Percentiles rank a stretch among this genome's conserved stretches.
Evolutionary conservation across 1,140 invertebrate species (phyloP).

Genomic region (Drosophila sulfurigaster): DNA sequence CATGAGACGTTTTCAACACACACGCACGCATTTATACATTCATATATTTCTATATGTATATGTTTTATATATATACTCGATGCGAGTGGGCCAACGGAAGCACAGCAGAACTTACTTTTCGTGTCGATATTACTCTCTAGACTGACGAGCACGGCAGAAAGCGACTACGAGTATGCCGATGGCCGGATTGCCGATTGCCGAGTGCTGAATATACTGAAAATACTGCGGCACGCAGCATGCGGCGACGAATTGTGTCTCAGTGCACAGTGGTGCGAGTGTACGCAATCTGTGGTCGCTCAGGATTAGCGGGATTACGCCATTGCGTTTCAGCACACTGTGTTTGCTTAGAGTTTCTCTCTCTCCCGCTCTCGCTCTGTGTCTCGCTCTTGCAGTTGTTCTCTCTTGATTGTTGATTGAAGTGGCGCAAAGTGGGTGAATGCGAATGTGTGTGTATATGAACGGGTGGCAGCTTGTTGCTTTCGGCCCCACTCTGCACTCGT

Average conservation of each 20-base stretch:
- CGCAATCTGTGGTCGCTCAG: conserved; percentile 3
- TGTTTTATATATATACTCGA: conserved; percentile 73
- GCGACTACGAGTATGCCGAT: conserved; percentile 70
- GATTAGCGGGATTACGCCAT: not conserved
- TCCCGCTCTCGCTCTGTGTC: not conserved
- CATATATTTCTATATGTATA: conserved; percentile 46
- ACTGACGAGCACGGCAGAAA: conserved; percentile 68
- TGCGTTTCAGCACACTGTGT: conserved; percentile 43
- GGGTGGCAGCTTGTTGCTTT: conserved; percentile 73
- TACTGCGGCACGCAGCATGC: conserved; percentile 68
- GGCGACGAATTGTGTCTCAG: conserved; percentile 50
- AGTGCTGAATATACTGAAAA: conserved; percentile 44
- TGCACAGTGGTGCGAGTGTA: conserved; percentile 45
- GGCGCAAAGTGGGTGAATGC: conserved; percentile 7
- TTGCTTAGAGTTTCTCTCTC: not conserved
- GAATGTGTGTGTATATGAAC: conserved; percentile 4
- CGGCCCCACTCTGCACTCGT: conserved; percentile 17
- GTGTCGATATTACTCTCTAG: conserved; percentile 83
- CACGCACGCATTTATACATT: not conserved
- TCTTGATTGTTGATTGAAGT: conserved; percentile 38
- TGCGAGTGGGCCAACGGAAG: conserved; percentile 70
- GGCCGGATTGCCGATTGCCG: conserved; percentile 65
- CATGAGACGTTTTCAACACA: conserved; percentile 36
- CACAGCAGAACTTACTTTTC: conserved; percentile 79
- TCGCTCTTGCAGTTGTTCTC: conserved; percentile 36